These are phyloP conservation scores for Salvator merianae DNA, from an alignment of 2,113 vertebrate species.

Conservation along the genomic window DNA sequence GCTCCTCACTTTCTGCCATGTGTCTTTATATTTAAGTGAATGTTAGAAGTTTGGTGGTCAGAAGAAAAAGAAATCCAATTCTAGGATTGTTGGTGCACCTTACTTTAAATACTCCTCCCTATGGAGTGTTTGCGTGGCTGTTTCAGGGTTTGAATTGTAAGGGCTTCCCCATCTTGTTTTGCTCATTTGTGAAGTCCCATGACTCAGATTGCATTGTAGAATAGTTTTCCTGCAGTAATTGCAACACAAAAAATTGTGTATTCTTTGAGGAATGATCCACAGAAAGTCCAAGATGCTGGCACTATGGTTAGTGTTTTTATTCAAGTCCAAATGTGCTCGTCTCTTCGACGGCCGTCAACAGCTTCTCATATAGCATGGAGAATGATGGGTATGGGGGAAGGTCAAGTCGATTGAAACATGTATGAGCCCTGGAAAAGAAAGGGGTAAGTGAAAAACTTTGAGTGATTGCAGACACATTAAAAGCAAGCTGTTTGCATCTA, in stretches of 20 bases:
- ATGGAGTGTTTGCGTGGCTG: conserved; percentile 49
- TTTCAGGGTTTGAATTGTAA: conserved; percentile 35
- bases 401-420: conserved; percentile 97
- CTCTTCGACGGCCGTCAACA: conserved; percentile 97
- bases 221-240: conserved; percentile 47
- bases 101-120: conserved; percentile 57
- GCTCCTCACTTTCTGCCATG: conserved; percentile 33
- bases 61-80: conserved; percentile 52
- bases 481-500: conserved; percentile 43
- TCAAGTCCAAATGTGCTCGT: conserved; percentile 98
- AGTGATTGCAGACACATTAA: conserved; percentile 23
- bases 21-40: conserved; percentile 52
- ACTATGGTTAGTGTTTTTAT: conserved; percentile 72
- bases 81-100: conserved; percentile 61
- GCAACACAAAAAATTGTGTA: conserved; percentile 22
- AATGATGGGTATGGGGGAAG: conserved; percentile 96
- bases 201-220: conserved; percentile 43
- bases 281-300: conserved; percentile 56
- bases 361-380: conserved; percentile 97
- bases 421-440: conserved; percentile 87
- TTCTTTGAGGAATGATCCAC: conserved; percentile 58
- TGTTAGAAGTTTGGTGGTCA: conserved; percentile 47
- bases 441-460: conserved; percentile 9
- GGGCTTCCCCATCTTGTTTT: conserved; percentile 30
- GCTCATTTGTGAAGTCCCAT: conserved; percentile 39